Evolutionary conservation across 2,888 invertebrate genomes (phyloP).

Genomic region (Archips crataeganus): DNA sequence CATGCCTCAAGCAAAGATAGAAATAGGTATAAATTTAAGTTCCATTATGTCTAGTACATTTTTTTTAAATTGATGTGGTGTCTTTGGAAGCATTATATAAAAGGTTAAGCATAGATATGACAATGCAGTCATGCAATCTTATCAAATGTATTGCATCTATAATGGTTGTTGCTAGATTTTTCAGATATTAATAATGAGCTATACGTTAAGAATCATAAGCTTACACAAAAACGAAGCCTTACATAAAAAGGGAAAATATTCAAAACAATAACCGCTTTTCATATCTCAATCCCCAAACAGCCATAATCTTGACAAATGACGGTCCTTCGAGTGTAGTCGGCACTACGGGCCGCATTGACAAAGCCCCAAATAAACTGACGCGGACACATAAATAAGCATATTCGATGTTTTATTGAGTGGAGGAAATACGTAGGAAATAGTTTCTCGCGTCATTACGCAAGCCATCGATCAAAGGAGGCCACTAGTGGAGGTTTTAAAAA

Average conservation of each 20-base stretch:
- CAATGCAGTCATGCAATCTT: too few species aligned
- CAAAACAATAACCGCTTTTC: constrained; percentile 83
- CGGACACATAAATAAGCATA: constrained; percentile 82
- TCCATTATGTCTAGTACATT: neutral
- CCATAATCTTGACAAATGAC: constrained; percentile 84
- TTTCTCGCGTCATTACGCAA: constrained; percentile 81
- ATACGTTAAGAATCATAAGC: constrained; percentile 50
- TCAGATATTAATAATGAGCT: constrained; percentile 47
- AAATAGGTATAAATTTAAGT: neutral
- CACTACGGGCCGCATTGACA: constrained; percentile 78
- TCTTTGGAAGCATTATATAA: neutral
- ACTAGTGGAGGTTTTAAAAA: constrained; percentile 50
- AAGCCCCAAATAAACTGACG: constrained; percentile 81
- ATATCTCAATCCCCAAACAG: constrained; percentile 80
- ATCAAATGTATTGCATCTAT: too few species aligned
- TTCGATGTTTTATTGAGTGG: constrained; percentile 84
- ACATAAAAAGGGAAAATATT: constrained; percentile 74
- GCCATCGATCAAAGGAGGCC: constrained; percentile 80
- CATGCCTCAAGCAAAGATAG: constrained; percentile 14
- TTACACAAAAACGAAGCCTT: constrained; percentile 50
- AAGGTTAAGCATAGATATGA: too few species aligned
- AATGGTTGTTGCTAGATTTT: too few species aligned
- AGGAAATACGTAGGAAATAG: constrained; percentile 85
- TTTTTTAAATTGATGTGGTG: neutral
- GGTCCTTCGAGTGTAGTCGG: constrained; percentile 79